phyloP scores from a whole-genome alignment of 2,888 invertebrate species.

The Pseudanteris insignis region DNA sequence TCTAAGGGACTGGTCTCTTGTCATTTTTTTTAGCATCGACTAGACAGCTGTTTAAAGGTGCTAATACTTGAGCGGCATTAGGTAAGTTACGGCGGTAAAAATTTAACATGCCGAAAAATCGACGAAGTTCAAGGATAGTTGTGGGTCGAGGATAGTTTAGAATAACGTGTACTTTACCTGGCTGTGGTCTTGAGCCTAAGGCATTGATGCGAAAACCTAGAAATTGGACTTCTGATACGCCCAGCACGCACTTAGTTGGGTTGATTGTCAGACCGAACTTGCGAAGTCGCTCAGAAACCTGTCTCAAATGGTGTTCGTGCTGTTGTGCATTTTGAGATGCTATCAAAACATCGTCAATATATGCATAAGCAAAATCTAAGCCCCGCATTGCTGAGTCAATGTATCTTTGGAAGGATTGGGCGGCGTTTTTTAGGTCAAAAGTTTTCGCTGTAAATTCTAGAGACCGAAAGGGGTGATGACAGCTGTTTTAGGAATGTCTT shows the following conservation, averaged over 20 bases:
- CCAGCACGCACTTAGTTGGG: slow-evolving; percentile 54
- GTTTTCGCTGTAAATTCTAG: slow-evolving; percentile 33
- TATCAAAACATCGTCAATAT: slow-evolving; percentile 15
- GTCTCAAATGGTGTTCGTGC: slow-evolving; percentile 13
- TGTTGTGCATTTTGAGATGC: slow-evolving; percentile 10
- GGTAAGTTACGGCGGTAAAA: slow-evolving; percentile 24
- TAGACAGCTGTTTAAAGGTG: slow-evolving; percentile 24
- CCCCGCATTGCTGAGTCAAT: slow-evolving; percentile 13
- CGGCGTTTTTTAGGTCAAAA: slow-evolving; percentile 29
- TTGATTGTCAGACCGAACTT: slow-evolving; percentile 39
- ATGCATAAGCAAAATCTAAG: slow-evolving; percentile 7
- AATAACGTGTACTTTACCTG: background rate
- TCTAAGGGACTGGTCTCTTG: slow-evolving; percentile 13
- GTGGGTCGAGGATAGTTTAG: background rate
- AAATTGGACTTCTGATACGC: slow-evolving; percentile 35
- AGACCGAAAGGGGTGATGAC: slow-evolving; percentile 35
- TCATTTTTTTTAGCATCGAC: slow-evolving; percentile 22
- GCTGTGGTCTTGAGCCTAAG: slow-evolving; percentile 4
- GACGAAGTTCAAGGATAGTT: slow-evolving; percentile 1
- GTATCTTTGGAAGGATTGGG: slow-evolving; percentile 23
- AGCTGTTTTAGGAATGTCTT: slow-evolving; percentile 33
- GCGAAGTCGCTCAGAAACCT: background rate
- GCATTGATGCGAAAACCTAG: slow-evolving; percentile 14
- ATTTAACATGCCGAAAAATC: slow-evolving; percentile 29
- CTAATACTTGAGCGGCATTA: slow-evolving; percentile 16